Conservation (phyloP, 2,888 invertebrate species). For the Eupithecia pulchellata region DNA sequence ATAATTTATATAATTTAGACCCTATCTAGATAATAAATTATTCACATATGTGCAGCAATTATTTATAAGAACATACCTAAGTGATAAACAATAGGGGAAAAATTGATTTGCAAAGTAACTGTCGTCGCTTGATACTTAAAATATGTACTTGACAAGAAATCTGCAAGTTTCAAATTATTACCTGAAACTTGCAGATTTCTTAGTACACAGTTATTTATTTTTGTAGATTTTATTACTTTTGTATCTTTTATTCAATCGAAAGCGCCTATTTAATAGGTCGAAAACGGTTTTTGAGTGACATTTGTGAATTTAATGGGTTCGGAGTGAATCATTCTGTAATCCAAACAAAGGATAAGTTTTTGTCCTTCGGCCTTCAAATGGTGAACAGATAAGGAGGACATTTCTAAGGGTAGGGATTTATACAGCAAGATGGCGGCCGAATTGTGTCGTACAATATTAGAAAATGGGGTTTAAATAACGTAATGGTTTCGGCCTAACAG, state of each 20-base stretch:
- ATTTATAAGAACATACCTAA: background rate
- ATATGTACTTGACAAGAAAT: background rate
- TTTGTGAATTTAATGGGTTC: background rate
- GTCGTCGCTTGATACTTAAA: background rate
- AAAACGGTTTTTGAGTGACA: background rate
- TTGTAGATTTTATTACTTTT: constrained; percentile 18
- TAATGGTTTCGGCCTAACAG: constrained; percentile 11
- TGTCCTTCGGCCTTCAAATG: background rate
- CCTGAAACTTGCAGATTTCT: too few relatives aligned
- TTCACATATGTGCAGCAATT: background rate
- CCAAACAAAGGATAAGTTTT: background rate
- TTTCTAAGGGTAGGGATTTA: background rate
- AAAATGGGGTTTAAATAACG: background rate
- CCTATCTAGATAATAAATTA: background rate
- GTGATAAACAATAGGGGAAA: background rate
- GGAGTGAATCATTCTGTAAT: background rate
- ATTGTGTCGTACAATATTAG: background rate
- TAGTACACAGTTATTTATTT: constrained; percentile 13
- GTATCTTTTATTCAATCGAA: constrained; percentile 3
- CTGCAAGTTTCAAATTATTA: background rate
- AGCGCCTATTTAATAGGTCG: constrained; percentile 25
- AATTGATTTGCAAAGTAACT: background rate
- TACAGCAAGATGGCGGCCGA: background rate
- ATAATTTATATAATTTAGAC: constrained; percentile 1
- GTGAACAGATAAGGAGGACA: background rate